Base-by-base conservation (phyloP, 2,888 invertebrate genomes). In the Drosophila paranaensis region DNA sequence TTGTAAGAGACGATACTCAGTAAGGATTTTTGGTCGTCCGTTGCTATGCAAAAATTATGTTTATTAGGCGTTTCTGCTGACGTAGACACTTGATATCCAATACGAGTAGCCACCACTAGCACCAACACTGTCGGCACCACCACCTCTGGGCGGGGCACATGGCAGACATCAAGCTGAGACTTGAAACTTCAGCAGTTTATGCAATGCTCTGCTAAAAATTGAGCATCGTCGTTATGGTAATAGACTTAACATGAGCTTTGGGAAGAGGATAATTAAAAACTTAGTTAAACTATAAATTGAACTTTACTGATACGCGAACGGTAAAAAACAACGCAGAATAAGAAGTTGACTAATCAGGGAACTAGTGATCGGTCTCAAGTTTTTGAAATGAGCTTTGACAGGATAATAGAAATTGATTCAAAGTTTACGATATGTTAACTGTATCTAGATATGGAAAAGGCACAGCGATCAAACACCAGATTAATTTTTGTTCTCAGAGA, bases 41-140 rank as follows among this genome's bases (percentile, higher is more conserved):
- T 88, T 88, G 81, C 88, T 50, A 82, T 54, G 80, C 86, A 51
- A 76, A 88, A 67, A 65, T 16, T n/a, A 11, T 50, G 45, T 78
- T 67, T 51, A 53, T 56, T 56, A 40, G 67, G 27, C 40, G 45
- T 33, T 66, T 67, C 61, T 54, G 82, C 71, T 88, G 82, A 88
- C 71, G 68, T 64, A 57, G 78, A 60, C 46, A 67, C 33, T 45
- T 58, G 62, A 86, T 60, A 65, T 27, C 42, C 66, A 71, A 74
- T 40, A 16, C 53, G 60, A 46, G 33, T 30, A 42, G 20, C 27
- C 53, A 33, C 10, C 25, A 42, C 13, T 13, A 20, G 20, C 55
- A 54, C 6, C 16, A 54, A 43, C 43, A 20, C 39, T 20, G 3
- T 4, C 4, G 37, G n/a, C 40, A 40, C 48, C 48, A 27, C 30